Percentiles rank a stretch among this genome's conserved stretches.
Conservation (phyloP, 2,888 invertebrate species). For the Hipparchia sbordonii region DNA sequence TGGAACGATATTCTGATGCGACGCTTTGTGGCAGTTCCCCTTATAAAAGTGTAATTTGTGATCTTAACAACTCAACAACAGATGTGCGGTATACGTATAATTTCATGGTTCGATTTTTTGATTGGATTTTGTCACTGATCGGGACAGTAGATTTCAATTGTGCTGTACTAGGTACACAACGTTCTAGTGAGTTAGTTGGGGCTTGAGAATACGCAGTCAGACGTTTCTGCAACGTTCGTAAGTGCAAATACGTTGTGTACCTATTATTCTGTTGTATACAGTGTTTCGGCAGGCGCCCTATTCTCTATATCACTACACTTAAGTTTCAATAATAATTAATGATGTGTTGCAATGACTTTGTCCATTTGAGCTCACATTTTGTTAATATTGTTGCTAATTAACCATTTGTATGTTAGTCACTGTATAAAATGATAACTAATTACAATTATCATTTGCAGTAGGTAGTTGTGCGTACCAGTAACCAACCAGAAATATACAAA, state of each 20-base stretch:
- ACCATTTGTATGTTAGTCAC: not conserved
- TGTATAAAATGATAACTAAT: conserved; percentile 12
- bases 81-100: conserved; percentile 21
- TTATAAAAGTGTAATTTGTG: conserved; percentile 20
- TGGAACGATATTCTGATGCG: conserved; percentile 54
- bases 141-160: conserved; percentile 26
- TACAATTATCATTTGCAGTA: conserved; percentile 36
- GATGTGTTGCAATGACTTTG: not conserved
- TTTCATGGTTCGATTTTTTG: conserved; percentile 39
- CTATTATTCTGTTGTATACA: conserved; percentile 1
- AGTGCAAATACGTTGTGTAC: not conserved
- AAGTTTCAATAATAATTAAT: not conserved
- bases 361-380: not conserved
- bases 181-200: conserved; percentile 20
- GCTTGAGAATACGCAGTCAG: conserved; percentile 10
- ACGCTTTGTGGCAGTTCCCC: conserved; percentile 54
- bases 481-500: conserved; percentile 50
- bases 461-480: conserved; percentile 54
- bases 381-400: conserved; percentile 6
- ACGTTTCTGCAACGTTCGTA: conserved; percentile 3
- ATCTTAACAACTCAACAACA: conserved; percentile 11
- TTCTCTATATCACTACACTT: not conserved
- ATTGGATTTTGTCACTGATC: conserved; percentile 26
- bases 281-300: conserved; percentile 23
- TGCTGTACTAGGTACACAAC: conserved; percentile 14